Conservation (phyloP, 1,140 invertebrate species). For the Latrodectus geometricus region DNA sequence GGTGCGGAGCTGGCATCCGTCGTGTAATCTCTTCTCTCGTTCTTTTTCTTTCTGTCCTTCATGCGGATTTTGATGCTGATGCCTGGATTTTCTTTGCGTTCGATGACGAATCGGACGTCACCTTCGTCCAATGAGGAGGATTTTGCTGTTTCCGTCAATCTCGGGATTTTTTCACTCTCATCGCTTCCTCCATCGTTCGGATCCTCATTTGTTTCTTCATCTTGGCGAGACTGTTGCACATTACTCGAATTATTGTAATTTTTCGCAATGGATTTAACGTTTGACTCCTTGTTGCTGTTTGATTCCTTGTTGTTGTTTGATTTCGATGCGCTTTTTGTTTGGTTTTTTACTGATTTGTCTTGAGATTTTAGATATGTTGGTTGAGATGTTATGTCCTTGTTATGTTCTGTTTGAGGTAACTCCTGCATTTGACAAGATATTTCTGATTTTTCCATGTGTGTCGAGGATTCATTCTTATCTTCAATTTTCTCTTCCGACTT, state of each 20-base stretch:
- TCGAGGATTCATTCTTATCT: not conserved
- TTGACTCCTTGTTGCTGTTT: conserved; percentile 68
- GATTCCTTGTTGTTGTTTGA: not conserved
- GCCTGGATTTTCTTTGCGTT: conserved; percentile 38
- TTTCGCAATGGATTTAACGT: conserved; percentile 67
- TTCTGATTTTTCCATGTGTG: too few relatives aligned
- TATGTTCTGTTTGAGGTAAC: not conserved
- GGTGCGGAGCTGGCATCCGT: conserved; percentile 31
- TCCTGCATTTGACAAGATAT: too few relatives aligned
- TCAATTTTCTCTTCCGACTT: not conserved
- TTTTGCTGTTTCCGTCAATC: conserved; percentile 30
- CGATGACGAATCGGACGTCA: conserved; percentile 44
- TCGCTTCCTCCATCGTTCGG: not conserved
- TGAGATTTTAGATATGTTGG: not conserved
- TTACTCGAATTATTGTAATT: conserved; percentile 21
- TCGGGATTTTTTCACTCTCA: not conserved
- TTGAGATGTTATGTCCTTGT: not conserved
- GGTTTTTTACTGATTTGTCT: not conserved
- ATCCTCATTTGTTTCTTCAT: not conserved
- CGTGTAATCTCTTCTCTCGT: not conserved
- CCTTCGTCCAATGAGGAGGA: conserved; percentile 49
- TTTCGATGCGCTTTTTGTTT: not conserved
- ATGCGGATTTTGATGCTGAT: conserved; percentile 51
- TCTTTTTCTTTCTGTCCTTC: conserved; percentile 29
- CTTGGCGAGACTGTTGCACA: not conserved